A percentile compares a stretch with the other conserved stretches of the same genome.
Conservation (phyloP, 2,113 vertebrate genomes). For the Nipponia nippon region DNA sequence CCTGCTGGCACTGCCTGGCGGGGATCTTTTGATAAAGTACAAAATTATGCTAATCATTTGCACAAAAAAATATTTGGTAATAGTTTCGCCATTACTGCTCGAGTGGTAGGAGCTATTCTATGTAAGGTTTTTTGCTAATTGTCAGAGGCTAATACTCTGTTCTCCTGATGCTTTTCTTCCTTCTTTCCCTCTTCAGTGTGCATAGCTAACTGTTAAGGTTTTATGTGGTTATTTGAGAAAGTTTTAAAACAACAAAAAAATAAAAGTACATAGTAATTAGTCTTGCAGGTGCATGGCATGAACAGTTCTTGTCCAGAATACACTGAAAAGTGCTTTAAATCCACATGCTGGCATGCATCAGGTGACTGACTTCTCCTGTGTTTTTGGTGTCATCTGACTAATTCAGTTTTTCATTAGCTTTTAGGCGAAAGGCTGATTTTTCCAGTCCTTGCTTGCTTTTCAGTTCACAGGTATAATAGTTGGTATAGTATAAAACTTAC, state of each 20-base stretch:
- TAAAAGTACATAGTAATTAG: background rate
- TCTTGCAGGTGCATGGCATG: background rate
- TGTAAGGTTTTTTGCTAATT: fast-evolving
- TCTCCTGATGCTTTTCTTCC: background rate
- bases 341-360: background rate
- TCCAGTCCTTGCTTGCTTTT: background rate
- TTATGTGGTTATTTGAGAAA: background rate
- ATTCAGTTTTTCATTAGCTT: background rate
- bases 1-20: background rate
- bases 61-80: background rate
- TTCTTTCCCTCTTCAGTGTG: background rate
- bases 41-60: background rate
- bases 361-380: background rate
- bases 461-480: background rate
- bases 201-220: background rate
- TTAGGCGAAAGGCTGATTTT: background rate
- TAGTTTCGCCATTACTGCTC: background rate
- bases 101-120: background rate
- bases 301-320: background rate
- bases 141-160: background rate
- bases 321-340: background rate
- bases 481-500: background rate
- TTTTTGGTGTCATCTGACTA: background rate
- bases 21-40: background rate
- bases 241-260: background rate